Evolutionary conservation across 2,797 vertebrate genomes (phyloP), one percentile per base, ranked within the genome.

Genomic region (Luscinia megarhynchos): DNA sequence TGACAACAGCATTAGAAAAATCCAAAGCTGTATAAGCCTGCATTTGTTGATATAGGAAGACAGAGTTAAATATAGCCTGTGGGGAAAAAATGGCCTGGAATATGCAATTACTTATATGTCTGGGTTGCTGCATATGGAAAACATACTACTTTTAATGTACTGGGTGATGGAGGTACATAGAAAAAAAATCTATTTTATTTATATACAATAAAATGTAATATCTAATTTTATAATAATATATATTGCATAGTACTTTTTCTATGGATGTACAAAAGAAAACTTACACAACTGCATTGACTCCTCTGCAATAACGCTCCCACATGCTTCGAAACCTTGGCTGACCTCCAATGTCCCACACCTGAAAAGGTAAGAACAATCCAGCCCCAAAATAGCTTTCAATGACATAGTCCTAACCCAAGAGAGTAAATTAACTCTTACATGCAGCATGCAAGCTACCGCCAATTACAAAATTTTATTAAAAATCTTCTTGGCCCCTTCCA

Each of bases 271-370:
- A 95, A 40, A 95, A 96, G 89, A 87, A 81, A 93, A 95, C 95
- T 96, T 94, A 98, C 96, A 97, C 94, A 96, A 98, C 96, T 83
- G 97, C 96, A 93, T 97, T 98, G 89, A 98, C 97, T 90, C 97
- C 97, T 97, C 97, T 94, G 94, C 97, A 98, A 10, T 97, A 97
- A 87, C 97, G 97, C 83, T 98, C 96, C 97, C 98, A 97, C 97
- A 97, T 91, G 79, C 95, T 98, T 84, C 97, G 92, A 66, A 97
- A 97, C 45, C 97, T 96, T 67, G 95, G 92, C 63, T 97, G 98
- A 61, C 97, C 98, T 91, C 97, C 96, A 93, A 97, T 97, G 90
- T 97, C 97, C 98, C 92, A 96, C 36, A 97, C 96, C 95, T 96
- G 81, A 91, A 92, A 82, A 92, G 55, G 48, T 29, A 94, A 69